Percentiles rank a stretch among this genome's conserved stretches.
phyloP scores from a whole-genome alignment of 2,888 invertebrate species.

The Xestoiulus laeticollis region DNA sequence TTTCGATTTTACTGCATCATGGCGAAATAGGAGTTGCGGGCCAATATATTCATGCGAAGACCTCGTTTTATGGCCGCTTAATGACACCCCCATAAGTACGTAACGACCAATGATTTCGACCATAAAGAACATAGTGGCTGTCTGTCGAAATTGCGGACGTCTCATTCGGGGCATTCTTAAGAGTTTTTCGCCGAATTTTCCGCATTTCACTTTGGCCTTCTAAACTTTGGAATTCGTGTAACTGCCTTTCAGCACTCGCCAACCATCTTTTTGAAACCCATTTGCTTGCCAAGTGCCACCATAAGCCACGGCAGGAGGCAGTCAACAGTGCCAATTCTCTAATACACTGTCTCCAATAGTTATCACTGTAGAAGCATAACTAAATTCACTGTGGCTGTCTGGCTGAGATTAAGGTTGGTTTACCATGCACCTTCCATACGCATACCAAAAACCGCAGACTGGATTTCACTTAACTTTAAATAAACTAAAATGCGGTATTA shows the following conservation, averaged over 20 bases:
- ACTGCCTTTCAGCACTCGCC: neutral
- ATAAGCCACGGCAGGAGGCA: neutral
- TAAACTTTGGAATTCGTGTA: neutral
- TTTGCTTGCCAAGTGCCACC: neutral
- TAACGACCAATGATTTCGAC: constrained; percentile 34
- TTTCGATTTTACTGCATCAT: constrained; percentile 8
- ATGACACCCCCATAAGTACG: constrained; percentile 40
- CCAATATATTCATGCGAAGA: neutral
- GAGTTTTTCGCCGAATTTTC: constrained; percentile 24
- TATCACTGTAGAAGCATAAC: neutral
- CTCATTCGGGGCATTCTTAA: constrained; percentile 40
- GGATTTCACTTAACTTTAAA: too few species aligned
- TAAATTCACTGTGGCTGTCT: too few species aligned
- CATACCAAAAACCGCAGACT: too few species aligned
- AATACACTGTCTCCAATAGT: neutral
- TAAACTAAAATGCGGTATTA: too few species aligned
- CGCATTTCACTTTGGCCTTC: neutral
- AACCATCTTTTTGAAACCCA: neutral
- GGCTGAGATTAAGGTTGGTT: neutral
- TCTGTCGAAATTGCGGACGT: constrained; percentile 21
- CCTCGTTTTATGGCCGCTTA: neutral
- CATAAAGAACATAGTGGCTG: constrained; percentile 34
- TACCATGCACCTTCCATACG: too few species aligned
- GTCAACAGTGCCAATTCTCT: neutral
- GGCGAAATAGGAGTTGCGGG: neutral